These are phyloP conservation scores for Sebastes itinus DNA, from an alignment of 2,797 vertebrate genomes.

Conservation along the genomic window DNA sequence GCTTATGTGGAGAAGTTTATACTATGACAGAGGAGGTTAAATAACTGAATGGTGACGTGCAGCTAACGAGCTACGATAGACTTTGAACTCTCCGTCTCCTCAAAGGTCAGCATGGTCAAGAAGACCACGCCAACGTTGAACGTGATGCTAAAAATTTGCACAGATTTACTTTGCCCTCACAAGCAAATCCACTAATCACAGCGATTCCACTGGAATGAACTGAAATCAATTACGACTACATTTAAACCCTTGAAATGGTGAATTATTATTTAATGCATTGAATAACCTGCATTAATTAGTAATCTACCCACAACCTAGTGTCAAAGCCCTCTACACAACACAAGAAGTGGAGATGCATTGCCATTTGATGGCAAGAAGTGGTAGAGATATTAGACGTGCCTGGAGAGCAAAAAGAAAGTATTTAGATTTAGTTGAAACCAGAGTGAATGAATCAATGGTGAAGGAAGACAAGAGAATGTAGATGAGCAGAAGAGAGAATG, in stretches of 20 bases:
- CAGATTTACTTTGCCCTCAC: not conserved
- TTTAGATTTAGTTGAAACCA: not conserved
- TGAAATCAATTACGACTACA: not conserved
- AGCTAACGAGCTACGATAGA: not conserved
- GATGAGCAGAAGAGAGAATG: slow-evolving; percentile 6
- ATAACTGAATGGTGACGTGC: not conserved
- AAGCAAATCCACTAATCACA: not conserved
- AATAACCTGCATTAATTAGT: not conserved
- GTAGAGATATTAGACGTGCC: slow-evolving; percentile 2
- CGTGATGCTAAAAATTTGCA: not conserved
- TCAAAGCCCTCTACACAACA: not conserved
- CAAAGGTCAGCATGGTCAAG: too few relatives aligned
- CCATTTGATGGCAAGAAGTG: not conserved
- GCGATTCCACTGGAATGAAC: not conserved
- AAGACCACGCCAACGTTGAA: rapidly evolving
- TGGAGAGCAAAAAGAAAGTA: slow-evolving; percentile 23
- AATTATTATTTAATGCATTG: not conserved
- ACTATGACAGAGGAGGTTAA: too few relatives aligned
- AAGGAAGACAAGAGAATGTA: not conserved
- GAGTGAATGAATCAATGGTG: not conserved
- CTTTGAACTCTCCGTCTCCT: too few relatives aligned
- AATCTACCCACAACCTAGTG: not conserved
- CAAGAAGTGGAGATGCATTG: not conserved
- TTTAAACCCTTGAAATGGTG: not conserved
- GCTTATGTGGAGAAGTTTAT: too few relatives aligned